Evolutionary conservation across 2,888 invertebrate genomes (phyloP).

Genomic region (Heterodera filipjevi): DNA sequence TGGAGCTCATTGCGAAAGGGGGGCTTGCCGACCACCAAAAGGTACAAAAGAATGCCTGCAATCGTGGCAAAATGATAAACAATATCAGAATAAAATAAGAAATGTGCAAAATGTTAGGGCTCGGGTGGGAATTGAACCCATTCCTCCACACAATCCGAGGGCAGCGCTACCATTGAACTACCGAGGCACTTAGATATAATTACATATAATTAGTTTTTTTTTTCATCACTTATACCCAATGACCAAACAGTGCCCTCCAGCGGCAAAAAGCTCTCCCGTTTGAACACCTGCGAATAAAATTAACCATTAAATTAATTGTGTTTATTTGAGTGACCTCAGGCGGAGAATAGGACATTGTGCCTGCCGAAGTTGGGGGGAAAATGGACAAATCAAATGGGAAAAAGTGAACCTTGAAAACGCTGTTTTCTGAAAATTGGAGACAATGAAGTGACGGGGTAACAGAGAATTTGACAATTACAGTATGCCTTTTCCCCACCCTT

Average conservation of each 20-base stretch:
- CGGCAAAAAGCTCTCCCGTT: conserved; percentile 55
- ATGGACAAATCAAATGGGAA: not conserved
- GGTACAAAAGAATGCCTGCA: conserved; percentile 29
- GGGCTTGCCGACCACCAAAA: conserved; percentile 32
- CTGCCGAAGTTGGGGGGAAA: conserved; percentile 35
- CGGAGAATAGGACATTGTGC: conserved; percentile 53
- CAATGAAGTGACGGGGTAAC: too few species aligned
- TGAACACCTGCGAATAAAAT: conserved; percentile 48
- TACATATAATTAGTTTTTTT: too few species aligned
- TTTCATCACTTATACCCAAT: conserved; percentile 71
- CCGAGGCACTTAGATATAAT: too few species aligned
- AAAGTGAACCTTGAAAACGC: conserved; percentile 52
- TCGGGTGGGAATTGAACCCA: too few species aligned
- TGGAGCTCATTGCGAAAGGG: conserved; percentile 56
- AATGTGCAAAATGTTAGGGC: too few species aligned
- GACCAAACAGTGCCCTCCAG: conserved; percentile 79
- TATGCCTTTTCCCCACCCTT: too few species aligned
- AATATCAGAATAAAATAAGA: not conserved
- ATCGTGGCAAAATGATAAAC: not conserved
- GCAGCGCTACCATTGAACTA: too few species aligned
- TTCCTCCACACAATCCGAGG: too few species aligned
- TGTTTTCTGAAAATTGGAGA: conserved; percentile 30
- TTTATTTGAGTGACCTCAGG: conserved; percentile 41
- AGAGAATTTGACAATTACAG: too few species aligned
- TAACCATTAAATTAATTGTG: not conserved